phyloP scores from a whole-genome alignment of 2,113 vertebrate species.

The Melanerpes aurifrons region DNA sequence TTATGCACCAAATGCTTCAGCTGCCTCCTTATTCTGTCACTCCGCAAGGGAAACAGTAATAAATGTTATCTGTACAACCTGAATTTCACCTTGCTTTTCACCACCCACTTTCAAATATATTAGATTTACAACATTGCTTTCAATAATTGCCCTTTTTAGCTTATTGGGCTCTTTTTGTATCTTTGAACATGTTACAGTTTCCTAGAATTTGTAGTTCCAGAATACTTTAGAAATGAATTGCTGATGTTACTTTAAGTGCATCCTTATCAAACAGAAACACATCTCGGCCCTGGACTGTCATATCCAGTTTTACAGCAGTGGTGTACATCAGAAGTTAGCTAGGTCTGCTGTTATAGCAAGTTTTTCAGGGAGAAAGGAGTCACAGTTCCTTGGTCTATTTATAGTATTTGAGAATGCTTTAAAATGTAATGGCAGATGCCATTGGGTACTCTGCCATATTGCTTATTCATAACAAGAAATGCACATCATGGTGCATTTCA shows the following conservation, averaged over 20 bases:
- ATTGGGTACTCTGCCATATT: conserved; percentile 31
- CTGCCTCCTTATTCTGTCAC: not conserved
- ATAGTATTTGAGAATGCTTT: conserved; percentile 52
- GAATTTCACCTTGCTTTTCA: conserved; percentile 3
- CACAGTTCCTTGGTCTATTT: conserved; percentile 33
- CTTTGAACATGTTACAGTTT: not conserved
- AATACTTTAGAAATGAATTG: conserved; percentile 6
- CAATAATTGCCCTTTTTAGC: not conserved
- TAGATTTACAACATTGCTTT: not conserved
- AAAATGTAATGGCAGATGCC: conserved; percentile 41
- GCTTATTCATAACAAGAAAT: conserved; percentile 16
- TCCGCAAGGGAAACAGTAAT: not conserved
- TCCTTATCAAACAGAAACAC: conserved; percentile 47
- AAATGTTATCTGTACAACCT: not conserved
- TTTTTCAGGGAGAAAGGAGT: not conserved
- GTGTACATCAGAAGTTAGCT: not conserved
- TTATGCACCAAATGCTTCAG: not conserved
- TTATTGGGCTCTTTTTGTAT: not conserved
- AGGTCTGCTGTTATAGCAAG: conserved; percentile 17
- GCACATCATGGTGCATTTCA: not conserved
- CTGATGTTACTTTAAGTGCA: not conserved
- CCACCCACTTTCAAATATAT: accelerated
- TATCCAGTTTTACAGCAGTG: conserved; percentile 1
- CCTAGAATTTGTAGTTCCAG: not conserved
- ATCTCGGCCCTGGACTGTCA: not conserved